These are phyloP conservation scores for Spinus pinus DNA, from an alignment of 2,797 vertebrate genomes.

Conservation along the genomic window DNA sequence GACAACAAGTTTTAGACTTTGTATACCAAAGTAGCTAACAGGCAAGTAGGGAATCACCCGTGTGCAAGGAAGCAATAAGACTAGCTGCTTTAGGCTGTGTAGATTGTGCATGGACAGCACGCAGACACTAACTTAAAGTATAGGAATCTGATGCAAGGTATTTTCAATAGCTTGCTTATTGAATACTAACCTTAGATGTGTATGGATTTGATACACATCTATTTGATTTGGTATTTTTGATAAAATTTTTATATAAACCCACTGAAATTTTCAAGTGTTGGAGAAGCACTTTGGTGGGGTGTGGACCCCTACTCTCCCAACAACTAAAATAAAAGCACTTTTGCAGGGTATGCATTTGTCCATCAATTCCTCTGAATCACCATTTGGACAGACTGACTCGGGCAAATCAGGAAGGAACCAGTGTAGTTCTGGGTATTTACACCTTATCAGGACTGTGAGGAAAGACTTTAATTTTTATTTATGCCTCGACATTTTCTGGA, in stretches of 20 bases:
- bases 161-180: background rate
- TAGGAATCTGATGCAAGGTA: background rate
- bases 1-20: background rate
- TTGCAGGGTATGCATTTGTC: background rate
- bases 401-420: background rate
- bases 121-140: accelerated
- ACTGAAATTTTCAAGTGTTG: background rate
- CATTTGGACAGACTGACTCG: background rate
- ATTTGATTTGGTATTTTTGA: background rate
- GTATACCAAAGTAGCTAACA: background rate
- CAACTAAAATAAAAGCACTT: accelerated
- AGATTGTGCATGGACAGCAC: accelerated
- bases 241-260: background rate
- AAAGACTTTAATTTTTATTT: background rate
- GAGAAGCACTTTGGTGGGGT: background rate
- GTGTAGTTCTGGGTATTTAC: background rate
- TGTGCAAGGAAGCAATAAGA: background rate
- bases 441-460: background rate
- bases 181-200: background rate
- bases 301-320: too few species aligned
- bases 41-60: background rate
- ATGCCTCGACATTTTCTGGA: background rate
- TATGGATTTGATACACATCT: too few species aligned
- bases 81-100: background rate
- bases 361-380: background rate